Evolutionary conservation across 1,140 invertebrate genomes (phyloP).

Genomic region (Drosophila nannoptera): DNA sequence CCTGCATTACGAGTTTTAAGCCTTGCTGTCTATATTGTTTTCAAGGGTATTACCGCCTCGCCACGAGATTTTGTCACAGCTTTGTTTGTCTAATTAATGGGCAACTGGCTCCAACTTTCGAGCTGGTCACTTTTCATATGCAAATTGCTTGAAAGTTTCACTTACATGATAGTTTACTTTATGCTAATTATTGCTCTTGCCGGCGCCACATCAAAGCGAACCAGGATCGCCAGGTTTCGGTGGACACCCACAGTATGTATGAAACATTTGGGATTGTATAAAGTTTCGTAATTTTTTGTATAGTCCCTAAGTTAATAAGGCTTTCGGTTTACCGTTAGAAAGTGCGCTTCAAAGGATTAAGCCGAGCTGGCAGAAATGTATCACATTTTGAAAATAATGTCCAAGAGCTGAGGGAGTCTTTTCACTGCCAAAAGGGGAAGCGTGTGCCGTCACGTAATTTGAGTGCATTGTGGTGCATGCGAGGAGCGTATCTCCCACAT

Average conservation of each 20-base stretch:
- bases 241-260: too few relatives aligned
- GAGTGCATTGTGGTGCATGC: background rate
- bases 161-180: background rate
- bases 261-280: background rate
- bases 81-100: background rate
- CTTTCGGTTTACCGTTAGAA: too few relatives aligned
- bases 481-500: background rate
- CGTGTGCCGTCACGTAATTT: background rate
- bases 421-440: too few relatives aligned
- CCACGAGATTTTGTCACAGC: background rate
- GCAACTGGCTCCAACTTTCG: background rate
- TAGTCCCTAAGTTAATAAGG: too few relatives aligned
- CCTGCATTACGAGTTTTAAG: too few relatives aligned
- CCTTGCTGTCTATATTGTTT: background rate
- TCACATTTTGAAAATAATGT: too few relatives aligned
- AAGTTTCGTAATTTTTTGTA: background rate
- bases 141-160: conserved; percentile 9
- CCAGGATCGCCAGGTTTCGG: too few relatives aligned
- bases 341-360: too few relatives aligned
- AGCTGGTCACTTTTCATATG: conserved; percentile 13
- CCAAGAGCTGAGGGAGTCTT: too few relatives aligned
- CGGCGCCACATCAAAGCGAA: conserved; percentile 4
- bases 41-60: background rate
- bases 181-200: conserved; percentile 4
- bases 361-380: too few relatives aligned